Evolutionary conservation across 2,797 vertebrate species (phyloP).

Genomic region (Trachops cirrhosus): DNA sequence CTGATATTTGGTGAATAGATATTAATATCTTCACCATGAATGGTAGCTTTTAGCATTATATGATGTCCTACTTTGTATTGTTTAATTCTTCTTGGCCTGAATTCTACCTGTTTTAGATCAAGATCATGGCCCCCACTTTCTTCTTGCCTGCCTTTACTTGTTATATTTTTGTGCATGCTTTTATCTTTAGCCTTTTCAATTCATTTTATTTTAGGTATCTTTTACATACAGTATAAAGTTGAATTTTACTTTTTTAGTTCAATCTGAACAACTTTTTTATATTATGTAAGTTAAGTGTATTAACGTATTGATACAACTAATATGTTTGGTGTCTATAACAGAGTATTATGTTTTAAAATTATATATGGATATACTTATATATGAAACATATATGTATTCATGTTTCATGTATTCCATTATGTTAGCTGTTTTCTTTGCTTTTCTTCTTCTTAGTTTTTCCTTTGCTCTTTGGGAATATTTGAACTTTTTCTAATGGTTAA

Average conservation of each 20-base stretch:
- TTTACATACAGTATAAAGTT: slow-evolving; percentile 68
- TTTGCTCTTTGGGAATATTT: background rate
- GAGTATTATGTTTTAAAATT: background rate
- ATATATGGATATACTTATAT: no score
- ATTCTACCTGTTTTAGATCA: slow-evolving; percentile 73
- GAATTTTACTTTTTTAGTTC: slow-evolving; percentile 44
- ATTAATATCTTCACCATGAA: slow-evolving; percentile 71
- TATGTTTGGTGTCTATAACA: background rate
- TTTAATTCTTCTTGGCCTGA: slow-evolving; percentile 64
- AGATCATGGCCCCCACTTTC: slow-evolving; percentile 63
- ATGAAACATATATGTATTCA: background rate
- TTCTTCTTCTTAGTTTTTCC: background rate
- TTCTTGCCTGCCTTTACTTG: slow-evolving; percentile 60
- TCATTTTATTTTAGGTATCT: slow-evolving; percentile 58
- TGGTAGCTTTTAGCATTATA: slow-evolving; percentile 55
- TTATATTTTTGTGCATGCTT: slow-evolving; percentile 62
- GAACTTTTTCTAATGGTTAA: background rate
- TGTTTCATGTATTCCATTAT: background rate
- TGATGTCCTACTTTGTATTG: slow-evolving; percentile 71
- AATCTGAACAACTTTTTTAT: slow-evolving; percentile 23
- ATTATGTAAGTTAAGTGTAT: background rate
- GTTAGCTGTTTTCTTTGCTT: background rate
- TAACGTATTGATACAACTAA: background rate
- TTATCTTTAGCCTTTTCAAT: slow-evolving; percentile 58
- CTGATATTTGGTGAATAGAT: slow-evolving; percentile 63